A percentile compares a stretch with the other conserved stretches of the same genome.
phyloP scores from a whole-genome alignment of 2,888 invertebrate genomes.

The Criorhina ranunculi region DNA sequence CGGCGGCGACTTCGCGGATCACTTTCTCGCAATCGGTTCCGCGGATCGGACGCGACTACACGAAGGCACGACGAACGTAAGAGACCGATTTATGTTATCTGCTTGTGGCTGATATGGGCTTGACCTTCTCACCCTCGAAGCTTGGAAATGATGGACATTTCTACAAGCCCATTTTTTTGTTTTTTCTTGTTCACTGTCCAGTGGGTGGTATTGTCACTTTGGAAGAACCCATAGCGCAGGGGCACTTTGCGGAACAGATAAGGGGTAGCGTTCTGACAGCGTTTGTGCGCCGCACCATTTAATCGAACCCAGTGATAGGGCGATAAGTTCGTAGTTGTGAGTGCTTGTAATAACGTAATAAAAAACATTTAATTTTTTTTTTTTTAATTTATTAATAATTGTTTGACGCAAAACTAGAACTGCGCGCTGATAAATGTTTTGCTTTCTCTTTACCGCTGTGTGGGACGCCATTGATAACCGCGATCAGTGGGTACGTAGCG shows the following conservation, averaged over 20 bases:
- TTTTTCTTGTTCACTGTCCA: conserved; percentile 20
- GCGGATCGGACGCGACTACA: conserved; percentile 13
- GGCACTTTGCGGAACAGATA: conserved; percentile 42
- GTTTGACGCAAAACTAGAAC: conserved; percentile 66
- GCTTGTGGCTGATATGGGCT: conserved; percentile 47
- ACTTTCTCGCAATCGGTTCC: conserved; percentile 51
- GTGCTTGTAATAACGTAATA: conserved; percentile 44
- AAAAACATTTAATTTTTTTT: conserved; percentile 5
- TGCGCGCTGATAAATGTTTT: conserved; percentile 40
- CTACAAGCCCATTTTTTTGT: conserved; percentile 34
- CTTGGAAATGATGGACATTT: conserved; percentile 34
- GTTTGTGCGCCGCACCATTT: conserved; percentile 40
- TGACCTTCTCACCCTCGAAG: conserved; percentile 71
- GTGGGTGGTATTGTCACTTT: conserved; percentile 59
- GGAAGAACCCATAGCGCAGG: conserved; percentile 1
- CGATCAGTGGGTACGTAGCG: background rate
- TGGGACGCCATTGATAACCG: conserved; percentile 42
- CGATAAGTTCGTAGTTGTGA: conserved; percentile 38
- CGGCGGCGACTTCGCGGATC: conserved; percentile 19
- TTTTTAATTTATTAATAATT: conserved; percentile 43
- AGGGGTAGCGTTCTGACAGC: conserved; percentile 24
- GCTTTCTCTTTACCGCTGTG: background rate
- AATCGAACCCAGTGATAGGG: conserved; percentile 45
- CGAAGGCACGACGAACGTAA: conserved; percentile 40
- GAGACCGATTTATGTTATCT: conserved; percentile 38